Conservation (phyloP, 64 coral and sea anemone species). For the Actinia tenebrosa region DNA sequence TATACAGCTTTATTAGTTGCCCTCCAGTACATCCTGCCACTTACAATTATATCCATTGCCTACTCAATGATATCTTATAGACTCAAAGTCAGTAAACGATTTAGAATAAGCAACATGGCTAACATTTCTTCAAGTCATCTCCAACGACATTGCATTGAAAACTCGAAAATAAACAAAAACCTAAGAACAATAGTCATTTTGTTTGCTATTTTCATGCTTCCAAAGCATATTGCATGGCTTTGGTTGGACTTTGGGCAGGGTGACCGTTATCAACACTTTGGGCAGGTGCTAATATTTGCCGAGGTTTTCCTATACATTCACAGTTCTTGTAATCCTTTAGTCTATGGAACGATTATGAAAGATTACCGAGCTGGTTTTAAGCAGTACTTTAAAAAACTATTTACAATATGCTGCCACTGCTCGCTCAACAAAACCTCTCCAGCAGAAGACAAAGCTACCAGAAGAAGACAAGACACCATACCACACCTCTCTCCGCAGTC, state of each 20-base stretch:
- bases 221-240: slow-evolving; percentile 76
- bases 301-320: slow-evolving; percentile 80
- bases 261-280: slow-evolving; percentile 30
- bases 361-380: slow-evolving; percentile 66
- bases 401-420: neutral
- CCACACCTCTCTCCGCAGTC: neutral
- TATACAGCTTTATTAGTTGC: slow-evolving; percentile 45
- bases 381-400: slow-evolving; percentile 32
- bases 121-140: neutral
- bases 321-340: slow-evolving; percentile 74
- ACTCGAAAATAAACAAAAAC: slow-evolving; percentile 75
- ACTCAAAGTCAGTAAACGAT: neutral
- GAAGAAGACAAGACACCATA: neutral
- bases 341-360: slow-evolving; percentile 67
- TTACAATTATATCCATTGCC: slow-evolving; percentile 57
- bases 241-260: slow-evolving; percentile 74
- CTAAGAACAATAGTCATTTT: slow-evolving; percentile 59
- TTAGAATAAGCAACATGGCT: neutral
- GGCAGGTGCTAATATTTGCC: slow-evolving; percentile 47
- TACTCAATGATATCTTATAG: slow-evolving; percentile 42
- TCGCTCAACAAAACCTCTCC: neutral
- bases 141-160: slow-evolving; percentile 20
- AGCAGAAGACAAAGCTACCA: neutral
- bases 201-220: slow-evolving; percentile 76
- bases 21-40: slow-evolving; percentile 59